Conservation (phyloP, 2,888 invertebrate genomes). For the Pristionchus arcanus region DNA sequence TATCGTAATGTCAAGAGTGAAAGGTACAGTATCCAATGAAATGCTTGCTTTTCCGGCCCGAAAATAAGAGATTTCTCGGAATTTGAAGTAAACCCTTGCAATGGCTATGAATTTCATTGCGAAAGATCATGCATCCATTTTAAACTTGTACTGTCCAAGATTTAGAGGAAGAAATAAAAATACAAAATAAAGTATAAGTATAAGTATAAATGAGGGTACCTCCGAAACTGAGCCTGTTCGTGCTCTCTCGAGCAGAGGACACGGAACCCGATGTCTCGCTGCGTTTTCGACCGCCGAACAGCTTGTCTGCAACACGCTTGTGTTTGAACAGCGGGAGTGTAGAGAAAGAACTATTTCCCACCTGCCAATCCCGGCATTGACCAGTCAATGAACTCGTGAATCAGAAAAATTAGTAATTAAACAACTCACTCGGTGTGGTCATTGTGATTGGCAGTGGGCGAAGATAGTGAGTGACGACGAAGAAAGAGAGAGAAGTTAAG, state of each 20-base stretch:
- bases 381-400: neutral
- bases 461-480: neutral
- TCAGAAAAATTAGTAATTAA: neutral
- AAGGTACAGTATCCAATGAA: neutral
- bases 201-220: neutral
- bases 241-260: neutral
- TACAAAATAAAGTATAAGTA: too few species aligned
- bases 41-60: neutral
- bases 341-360: neutral
- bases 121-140: too few species aligned
- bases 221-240: conserved; percentile 48
- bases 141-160: too few species aligned
- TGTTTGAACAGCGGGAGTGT: conserved; percentile 17
- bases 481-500: conserved; percentile 8
- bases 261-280: conserved; percentile 43
- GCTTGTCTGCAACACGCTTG: neutral
- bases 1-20: neutral
- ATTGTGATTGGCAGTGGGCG: conserved; percentile 32
- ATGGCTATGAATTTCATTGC: too few species aligned
- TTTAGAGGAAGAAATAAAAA: too few species aligned
- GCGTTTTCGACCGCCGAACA: conserved; percentile 32
- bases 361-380: neutral
- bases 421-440: conserved; percentile 50
- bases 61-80: too few species aligned
- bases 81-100: too few species aligned